These are phyloP conservation scores for Drosophila pectinifera DNA, from an alignment of 1,140 invertebrate species.

Conservation along the genomic window DNA sequence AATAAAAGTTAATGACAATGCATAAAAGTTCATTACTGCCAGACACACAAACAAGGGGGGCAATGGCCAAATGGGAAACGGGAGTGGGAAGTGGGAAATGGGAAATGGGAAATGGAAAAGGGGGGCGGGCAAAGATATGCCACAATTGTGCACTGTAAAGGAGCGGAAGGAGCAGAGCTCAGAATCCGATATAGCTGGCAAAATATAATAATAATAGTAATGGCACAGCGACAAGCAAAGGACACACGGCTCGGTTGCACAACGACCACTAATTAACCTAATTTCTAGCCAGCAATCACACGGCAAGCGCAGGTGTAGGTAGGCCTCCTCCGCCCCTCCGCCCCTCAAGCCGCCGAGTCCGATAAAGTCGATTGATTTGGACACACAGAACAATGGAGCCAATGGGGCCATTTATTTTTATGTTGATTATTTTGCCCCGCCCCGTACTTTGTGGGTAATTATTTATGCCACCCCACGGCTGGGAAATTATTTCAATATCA, in stretches of 20 bases:
- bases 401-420: conserved; percentile 61
- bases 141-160: conserved; percentile 36
- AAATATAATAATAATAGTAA: conserved; percentile 18
- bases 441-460: conserved; percentile 55
- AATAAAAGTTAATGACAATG: conserved; percentile 83
- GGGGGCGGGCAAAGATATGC: conserved; percentile 19
- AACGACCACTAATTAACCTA: conserved; percentile 82
- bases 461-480: conserved; percentile 54
- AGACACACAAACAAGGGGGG: conserved; percentile 48
- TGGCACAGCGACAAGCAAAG: conserved; percentile 44
- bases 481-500: conserved; percentile 79
- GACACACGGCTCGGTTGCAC: conserved; percentile 46
- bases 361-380: conserved; percentile 28
- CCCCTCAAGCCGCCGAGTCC: neutral
- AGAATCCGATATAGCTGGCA: conserved; percentile 12
- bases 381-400: conserved; percentile 19
- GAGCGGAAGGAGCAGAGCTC: conserved; percentile 7
- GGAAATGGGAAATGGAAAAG: neutral
- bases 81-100: neutral
- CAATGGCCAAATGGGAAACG: conserved; percentile 10
- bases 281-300: conserved; percentile 58
- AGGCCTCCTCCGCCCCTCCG: neutral
- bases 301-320: conserved; percentile 3
- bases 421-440: conserved; percentile 45
- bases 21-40: conserved; percentile 81